A percentile compares a stretch with the other conserved stretches of the same genome.
phyloP scores from a whole-genome alignment of 2,888 invertebrate species.

The Parelbella ahira region DNA sequence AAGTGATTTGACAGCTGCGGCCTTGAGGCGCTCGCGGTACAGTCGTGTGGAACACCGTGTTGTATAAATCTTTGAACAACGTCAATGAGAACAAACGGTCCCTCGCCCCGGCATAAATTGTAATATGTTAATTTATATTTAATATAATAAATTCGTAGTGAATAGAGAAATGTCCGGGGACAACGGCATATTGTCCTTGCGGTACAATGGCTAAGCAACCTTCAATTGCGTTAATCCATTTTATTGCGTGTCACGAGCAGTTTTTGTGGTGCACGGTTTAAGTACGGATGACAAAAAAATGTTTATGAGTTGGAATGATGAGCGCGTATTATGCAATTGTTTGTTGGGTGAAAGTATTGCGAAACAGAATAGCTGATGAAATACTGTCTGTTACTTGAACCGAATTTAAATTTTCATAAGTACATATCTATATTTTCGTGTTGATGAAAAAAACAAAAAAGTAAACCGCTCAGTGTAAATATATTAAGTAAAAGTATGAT shows the following conservation, averaged over 20 bases:
- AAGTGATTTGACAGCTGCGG: slow-evolving; percentile 13
- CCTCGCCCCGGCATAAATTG: slow-evolving; percentile 50
- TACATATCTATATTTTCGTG: no score
- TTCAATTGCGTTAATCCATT: slow-evolving; percentile 72
- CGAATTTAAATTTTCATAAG: no score
- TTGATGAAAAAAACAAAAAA: no score
- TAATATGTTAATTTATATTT: slow-evolving; percentile 78
- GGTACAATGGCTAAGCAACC: slow-evolving; percentile 45
- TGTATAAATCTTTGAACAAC: slow-evolving; percentile 61
- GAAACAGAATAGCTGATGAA: no score
- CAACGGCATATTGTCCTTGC: slow-evolving; percentile 39
- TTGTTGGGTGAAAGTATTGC: background rate
- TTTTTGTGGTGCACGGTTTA: slow-evolving; percentile 35
- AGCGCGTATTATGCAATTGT: background rate
- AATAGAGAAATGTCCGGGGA: slow-evolving; percentile 52
- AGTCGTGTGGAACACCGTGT: slow-evolving; percentile 51
- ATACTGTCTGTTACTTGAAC: no score
- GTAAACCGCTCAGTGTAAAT: no score
- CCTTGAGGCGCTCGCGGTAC: slow-evolving; percentile 21
- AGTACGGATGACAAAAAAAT: slow-evolving; percentile 27
- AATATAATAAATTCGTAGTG: slow-evolving; percentile 67
- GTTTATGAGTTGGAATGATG: slow-evolving; percentile 18
- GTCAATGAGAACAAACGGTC: slow-evolving; percentile 58
- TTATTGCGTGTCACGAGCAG: slow-evolving; percentile 72
- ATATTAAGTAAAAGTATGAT: no score